A percentile compares a stretch with the other conserved stretches of the same genome.
Evolutionary conservation across 2,797 vertebrate species (phyloP).

Genomic region (Rhinatrema bivittatum): DNA sequence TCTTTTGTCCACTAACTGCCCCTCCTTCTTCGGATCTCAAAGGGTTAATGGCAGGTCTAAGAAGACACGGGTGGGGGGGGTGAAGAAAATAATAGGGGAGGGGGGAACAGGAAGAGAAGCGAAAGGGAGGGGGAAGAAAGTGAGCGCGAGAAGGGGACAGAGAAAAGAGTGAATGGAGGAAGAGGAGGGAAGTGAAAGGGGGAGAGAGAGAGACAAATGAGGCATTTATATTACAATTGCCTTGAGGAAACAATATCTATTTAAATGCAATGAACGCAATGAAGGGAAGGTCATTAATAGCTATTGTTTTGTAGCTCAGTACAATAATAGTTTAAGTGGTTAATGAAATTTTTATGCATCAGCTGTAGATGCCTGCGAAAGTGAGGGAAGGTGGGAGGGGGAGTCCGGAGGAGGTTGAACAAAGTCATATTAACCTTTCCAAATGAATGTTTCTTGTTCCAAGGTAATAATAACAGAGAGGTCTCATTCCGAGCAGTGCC

Average conservation of each 20-base stretch:
- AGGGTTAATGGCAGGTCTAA: too few species aligned
- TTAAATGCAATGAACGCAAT: conserved; percentile 19
- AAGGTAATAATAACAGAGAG: conserved; percentile 6
- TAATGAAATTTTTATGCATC: conserved; percentile 30
- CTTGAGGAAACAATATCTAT: conserved; percentile 24
- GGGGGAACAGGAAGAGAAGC: too few species aligned
- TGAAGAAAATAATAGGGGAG: too few species aligned
- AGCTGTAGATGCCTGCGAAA: conserved; percentile 1
- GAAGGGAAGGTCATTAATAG: conserved; percentile 29
- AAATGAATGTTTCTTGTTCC: conserved; percentile 16
- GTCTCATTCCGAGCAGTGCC: not conserved
- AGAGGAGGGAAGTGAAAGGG: not conserved
- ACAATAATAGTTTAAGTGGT: conserved; percentile 28
- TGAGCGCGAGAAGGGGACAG: too few species aligned
- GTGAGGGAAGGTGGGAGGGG: not conserved
- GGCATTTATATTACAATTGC: conserved; percentile 21
- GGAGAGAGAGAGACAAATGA: conserved; percentile 18
- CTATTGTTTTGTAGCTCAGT: conserved; percentile 19
- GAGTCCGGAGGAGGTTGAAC: not conserved
- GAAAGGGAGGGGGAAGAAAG: too few species aligned
- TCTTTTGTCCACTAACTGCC: too few species aligned
- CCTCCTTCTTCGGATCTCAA: too few species aligned
- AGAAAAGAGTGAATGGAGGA: not conserved
- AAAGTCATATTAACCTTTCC: conserved; percentile 9
- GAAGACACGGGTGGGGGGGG: too few species aligned